Conservation (phyloP, 2,797 vertebrate species). For the Spheniscus humboldti region DNA sequence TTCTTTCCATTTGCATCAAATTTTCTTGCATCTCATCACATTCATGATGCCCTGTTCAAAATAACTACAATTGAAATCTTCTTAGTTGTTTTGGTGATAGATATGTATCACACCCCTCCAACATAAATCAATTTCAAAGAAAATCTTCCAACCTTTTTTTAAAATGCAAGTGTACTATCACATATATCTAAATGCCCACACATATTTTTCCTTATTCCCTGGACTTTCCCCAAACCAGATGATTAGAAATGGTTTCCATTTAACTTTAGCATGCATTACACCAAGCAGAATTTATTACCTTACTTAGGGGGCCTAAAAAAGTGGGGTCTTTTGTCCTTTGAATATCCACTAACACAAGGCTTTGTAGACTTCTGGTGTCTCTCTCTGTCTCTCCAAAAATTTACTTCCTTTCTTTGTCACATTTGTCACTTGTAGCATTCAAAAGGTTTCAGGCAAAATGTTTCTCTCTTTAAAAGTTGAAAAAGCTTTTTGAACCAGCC, state of each 20-base stretch:
- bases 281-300: not conserved
- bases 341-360: not conserved
- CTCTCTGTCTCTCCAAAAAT: not conserved
- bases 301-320: not conserved
- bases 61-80: not conserved
- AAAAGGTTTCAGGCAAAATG: not conserved
- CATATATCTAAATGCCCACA: not conserved
- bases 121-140: not conserved
- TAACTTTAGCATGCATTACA: not conserved
- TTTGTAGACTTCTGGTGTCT: not conserved
- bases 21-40: not conserved
- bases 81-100: not conserved
- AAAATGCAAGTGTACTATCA: not conserved
- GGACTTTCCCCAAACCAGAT: not conserved
- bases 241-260: not conserved
- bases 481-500: not conserved
- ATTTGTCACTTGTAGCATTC: not conserved
- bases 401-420: not conserved
- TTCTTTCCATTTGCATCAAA: not conserved
- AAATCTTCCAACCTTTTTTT: not conserved
- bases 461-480: not conserved
- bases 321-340: not conserved
- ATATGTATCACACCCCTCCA: not conserved
- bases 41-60: not conserved
- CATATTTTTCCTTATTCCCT: not conserved